phyloP scores from a whole-genome alignment of 2,888 invertebrate species.

The Piscicola geometra region DNA sequence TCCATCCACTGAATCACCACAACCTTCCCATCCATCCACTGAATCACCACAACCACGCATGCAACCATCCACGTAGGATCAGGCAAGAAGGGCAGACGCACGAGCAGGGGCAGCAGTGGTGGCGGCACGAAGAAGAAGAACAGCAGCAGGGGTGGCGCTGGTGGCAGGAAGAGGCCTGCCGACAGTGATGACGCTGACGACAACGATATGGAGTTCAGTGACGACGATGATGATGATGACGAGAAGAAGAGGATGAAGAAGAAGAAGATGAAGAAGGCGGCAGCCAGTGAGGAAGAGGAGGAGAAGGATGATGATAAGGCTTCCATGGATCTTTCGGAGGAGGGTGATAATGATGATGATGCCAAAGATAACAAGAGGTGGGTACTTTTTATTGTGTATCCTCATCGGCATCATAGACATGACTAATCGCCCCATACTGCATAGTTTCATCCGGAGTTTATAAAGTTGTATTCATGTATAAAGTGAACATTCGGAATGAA shows the following conservation, averaged over 20 bases:
- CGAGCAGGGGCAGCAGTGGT: too few species aligned
- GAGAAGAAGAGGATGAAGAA: slow-evolving; percentile 23
- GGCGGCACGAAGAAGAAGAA: background rate
- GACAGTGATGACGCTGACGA: background rate
- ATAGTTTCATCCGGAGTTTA: too few species aligned
- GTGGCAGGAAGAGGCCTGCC: background rate
- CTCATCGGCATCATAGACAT: too few species aligned
- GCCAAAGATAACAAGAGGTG: slow-evolving; percentile 34
- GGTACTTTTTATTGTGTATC: too few species aligned
- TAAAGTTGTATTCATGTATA: too few species aligned
- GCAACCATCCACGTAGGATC: too few species aligned
- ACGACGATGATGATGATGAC: slow-evolving; percentile 13
- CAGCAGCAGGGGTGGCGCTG: background rate
- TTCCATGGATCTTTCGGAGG: slow-evolving; percentile 15
- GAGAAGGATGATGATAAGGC: slow-evolving; percentile 16
- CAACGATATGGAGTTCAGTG: background rate
- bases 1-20: too few species aligned
- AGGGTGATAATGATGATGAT: slow-evolving; percentile 35
- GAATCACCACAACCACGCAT: too few species aligned
- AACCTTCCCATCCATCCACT: too few species aligned
- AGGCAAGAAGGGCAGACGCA: too few species aligned
- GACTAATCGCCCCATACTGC: too few species aligned
- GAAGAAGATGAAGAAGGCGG: slow-evolving; percentile 8
- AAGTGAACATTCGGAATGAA: too few species aligned
- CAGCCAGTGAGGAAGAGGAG: slow-evolving; percentile 21